A percentile compares a stretch with the other conserved stretches of the same genome.
phyloP scores from a whole-genome alignment of 1,140 invertebrate species.

The Cydia fagiglandana region DNA sequence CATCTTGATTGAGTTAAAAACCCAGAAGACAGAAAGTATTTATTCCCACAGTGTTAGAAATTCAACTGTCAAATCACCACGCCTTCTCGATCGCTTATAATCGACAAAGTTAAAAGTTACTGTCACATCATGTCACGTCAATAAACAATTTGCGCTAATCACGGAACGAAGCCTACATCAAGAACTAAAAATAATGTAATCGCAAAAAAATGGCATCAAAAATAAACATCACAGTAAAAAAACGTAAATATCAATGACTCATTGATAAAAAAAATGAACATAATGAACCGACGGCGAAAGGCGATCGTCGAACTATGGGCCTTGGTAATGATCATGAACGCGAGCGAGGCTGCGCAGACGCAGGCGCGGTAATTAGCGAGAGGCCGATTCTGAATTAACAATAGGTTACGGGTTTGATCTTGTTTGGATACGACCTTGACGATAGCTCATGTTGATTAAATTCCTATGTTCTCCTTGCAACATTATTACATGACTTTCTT shows the following conservation, averaged over 20 bases:
- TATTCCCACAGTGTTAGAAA: no score
- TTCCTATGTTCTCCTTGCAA: no score
- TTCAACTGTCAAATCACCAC: no score
- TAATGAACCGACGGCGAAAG: slow-evolving; percentile 47
- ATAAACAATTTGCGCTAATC: no score
- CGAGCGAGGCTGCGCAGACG: slow-evolving; percentile 37
- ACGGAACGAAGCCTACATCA: not conserved
- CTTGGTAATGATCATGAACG: slow-evolving; percentile 64
- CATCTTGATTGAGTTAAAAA: no score
- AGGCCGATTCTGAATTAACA: not conserved
- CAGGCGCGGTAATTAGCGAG: not conserved
- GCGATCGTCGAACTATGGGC: slow-evolving; percentile 62
- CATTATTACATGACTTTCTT: no score
- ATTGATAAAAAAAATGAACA: slow-evolving; percentile 10
- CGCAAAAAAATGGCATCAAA: not conserved
- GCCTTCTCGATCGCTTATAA: no score
- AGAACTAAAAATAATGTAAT: not conserved
- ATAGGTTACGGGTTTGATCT: not conserved
- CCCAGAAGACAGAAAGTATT: no score
- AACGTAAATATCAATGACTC: not conserved
- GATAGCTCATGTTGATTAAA: not conserved
- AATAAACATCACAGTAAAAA: not conserved
- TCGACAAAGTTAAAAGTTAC: no score
- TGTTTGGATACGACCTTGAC: no score
- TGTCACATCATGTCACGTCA: no score